Evolutionary conservation across 2,888 invertebrate species (phyloP), one percentile per base, ranked within the genome.

Genomic region (Leucophora obtusa): DNA sequence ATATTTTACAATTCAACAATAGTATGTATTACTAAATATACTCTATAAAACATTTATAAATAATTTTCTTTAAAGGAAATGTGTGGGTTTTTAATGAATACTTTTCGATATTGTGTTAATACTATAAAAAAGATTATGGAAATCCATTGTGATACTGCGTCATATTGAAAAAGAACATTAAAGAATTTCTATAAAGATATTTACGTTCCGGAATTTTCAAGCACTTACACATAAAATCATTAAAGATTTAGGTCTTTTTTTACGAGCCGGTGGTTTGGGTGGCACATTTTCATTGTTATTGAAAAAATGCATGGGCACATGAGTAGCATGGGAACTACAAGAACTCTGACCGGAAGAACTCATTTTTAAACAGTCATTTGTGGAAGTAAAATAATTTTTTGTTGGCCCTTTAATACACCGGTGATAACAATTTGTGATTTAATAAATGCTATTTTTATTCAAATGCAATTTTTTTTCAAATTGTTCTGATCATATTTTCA

Each of bases 191-290:
- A 24, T 43, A 21, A 21, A 21, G 11, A 18, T 47, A 47, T 47
- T n/a, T 47, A 47, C n/a, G 14, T 11, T 43, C 5, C 14, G 14
- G 14, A 43, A 43, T 43, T 35, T 5, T 66, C n/a, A 14, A 8
- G 18, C 7, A 73, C 83, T 83, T 78, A 83, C 83, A 78, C 56
- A 9, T 14, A 79, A 35, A 17, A 89, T 5, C 84, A 86, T 78
- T 2, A 68, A 54, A n/a, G 89, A 88, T 84, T 87, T 88, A n/a
- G 89, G 87, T 4, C 89, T 85, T 79, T 87, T 90, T 72, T 87
- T 89, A 58, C 90, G 85, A 43, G 85, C 85, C 75, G 90, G 90
- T 43, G 89, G 87, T 76, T 87, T 85, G 1, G 91, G 90, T 18
- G 87, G 87, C 24, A 85, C 86, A 78, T 84, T 83, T 54, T 86